Conservation (phyloP, 2,888 invertebrate species). For the Lithodes maja region DNA sequence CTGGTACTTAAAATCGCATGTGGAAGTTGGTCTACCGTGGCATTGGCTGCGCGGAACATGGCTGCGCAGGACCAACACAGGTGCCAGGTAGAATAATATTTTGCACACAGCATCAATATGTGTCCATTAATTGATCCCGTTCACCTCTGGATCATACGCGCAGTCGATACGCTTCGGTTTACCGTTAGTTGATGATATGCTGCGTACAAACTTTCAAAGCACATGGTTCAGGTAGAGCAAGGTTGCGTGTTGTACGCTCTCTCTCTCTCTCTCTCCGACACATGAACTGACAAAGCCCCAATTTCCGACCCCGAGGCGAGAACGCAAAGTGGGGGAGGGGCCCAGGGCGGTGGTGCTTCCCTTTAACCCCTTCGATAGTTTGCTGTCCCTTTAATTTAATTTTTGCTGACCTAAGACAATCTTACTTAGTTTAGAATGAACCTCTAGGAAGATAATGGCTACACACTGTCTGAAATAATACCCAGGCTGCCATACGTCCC, state of each 20-base stretch:
- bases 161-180: background rate
- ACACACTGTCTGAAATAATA: background rate
- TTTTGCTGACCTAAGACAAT: background rate
- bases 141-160: background rate
- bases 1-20: background rate
- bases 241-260: background rate
- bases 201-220: background rate
- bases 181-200: background rate
- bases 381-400: background rate
- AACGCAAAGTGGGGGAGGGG: background rate
- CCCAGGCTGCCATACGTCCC: no score
- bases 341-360: background rate
- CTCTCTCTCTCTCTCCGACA: background rate
- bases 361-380: background rate
- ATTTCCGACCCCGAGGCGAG: constrained; percentile 14
- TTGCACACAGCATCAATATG: background rate
- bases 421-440: background rate
- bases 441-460: background rate
- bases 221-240: background rate
- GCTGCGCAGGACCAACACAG: constrained; percentile 10
- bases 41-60: constrained; percentile 20
- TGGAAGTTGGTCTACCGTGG: constrained; percentile 24
- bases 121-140: background rate
- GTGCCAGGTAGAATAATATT: constrained; percentile 7
- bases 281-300: constrained; percentile 20